These are phyloP conservation scores for Aromia moschata DNA, from an alignment of 2,888 invertebrate genomes.

Conservation along the genomic window DNA sequence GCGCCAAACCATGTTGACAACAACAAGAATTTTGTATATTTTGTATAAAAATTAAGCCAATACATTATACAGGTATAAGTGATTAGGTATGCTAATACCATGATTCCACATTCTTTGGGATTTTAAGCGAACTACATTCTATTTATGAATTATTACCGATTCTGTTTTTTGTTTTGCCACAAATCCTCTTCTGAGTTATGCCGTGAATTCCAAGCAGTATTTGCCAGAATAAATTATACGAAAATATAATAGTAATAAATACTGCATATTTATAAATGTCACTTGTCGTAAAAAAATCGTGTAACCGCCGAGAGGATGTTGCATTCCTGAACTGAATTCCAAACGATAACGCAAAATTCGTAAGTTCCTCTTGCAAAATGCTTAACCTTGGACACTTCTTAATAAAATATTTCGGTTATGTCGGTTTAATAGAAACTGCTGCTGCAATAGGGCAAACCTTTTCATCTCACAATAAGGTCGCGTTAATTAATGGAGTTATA, in stretches of 20 bases:
- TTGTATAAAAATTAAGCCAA: background rate
- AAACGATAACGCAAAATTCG: background rate
- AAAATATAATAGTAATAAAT: conserved; percentile 3
- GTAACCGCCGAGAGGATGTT: background rate
- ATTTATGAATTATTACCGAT: conserved; percentile 1
- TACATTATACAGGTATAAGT: background rate
- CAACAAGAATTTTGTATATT: background rate
- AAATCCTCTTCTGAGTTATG: background rate
- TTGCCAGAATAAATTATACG: background rate
- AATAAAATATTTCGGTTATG: too few relatives aligned
- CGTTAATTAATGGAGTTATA: too few relatives aligned
- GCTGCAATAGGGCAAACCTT: too few relatives aligned
- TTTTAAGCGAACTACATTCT: background rate
- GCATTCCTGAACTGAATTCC: background rate
- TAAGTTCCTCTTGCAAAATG: too few relatives aligned
- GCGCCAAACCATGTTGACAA: background rate
- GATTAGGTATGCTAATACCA: background rate
- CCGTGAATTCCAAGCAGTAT: background rate
- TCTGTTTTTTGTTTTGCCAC: background rate
- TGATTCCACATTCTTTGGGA: background rate
- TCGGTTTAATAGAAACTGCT: too few relatives aligned
- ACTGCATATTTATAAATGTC: background rate
- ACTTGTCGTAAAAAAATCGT: background rate
- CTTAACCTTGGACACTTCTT: too few relatives aligned
- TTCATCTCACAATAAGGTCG: too few relatives aligned